A percentile compares a stretch with the other conserved stretches of the same genome.
Evolutionary conservation across 2,113 vertebrate genomes (phyloP).

Genomic region (Stigmatopora argus): DNA sequence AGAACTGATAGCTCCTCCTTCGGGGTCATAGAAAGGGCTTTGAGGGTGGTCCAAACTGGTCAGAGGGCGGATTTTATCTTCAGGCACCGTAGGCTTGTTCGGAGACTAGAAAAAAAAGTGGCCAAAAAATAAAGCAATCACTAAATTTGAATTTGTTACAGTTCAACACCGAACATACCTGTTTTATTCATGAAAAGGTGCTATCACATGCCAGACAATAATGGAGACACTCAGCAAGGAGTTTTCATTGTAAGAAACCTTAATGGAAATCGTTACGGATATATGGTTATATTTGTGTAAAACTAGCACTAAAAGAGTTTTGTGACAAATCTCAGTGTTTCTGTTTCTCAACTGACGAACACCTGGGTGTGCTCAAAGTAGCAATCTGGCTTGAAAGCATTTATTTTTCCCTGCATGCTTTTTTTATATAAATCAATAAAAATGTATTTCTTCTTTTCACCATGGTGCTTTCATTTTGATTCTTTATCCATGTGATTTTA

Average conservation of each 20-base stretch:
- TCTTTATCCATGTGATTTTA: not conserved
- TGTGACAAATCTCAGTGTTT: not conserved
- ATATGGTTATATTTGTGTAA: not conserved
- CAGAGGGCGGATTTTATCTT: conserved; percentile 93
- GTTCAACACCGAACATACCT: conserved; percentile 8
- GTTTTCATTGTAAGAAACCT: not conserved
- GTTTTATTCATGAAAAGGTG: too few relatives aligned
- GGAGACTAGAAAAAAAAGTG: conserved; percentile 76
- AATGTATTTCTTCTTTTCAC: not conserved
- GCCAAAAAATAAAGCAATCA: conserved; percentile 14
- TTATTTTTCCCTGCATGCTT: not conserved
- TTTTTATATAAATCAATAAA: not conserved
- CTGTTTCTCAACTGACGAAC: too few relatives aligned
- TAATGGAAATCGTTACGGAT: conserved; percentile 14
- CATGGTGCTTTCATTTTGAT: not conserved
- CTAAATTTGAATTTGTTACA: not conserved
- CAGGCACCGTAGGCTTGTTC: conserved; percentile 83
- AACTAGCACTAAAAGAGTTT: not conserved
- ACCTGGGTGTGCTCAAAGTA: too few relatives aligned
- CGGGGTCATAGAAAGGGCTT: conserved; percentile 97
- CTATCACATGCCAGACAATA: too few relatives aligned
- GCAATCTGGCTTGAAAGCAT: not conserved
- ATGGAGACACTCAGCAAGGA: too few relatives aligned
- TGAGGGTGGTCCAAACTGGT: conserved; percentile 96
- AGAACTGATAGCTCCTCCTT: conserved; percentile 91